These are phyloP conservation scores for Pogonognathellus flavescens DNA, from an alignment of 1,140 invertebrate species.

Conservation along the genomic window DNA sequence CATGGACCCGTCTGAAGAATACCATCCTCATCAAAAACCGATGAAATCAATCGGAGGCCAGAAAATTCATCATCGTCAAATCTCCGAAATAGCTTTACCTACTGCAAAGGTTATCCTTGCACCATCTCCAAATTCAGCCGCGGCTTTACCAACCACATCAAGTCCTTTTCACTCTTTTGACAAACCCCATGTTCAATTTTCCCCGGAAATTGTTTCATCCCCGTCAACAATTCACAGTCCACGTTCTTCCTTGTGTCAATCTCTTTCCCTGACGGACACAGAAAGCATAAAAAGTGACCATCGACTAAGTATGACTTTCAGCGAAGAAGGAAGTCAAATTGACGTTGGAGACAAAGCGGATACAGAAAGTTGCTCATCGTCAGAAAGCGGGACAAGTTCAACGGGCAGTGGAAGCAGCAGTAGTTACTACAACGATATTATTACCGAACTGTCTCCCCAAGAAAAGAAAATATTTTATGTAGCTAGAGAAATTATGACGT, in stretches of 20 bases:
- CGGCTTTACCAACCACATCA: background rate
- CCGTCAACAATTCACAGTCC: slow-evolving; percentile 18
- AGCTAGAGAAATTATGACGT: slow-evolving; percentile 79
- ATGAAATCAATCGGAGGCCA: background rate
- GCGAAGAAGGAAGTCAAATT: slow-evolving; percentile 26
- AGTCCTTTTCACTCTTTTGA: slow-evolving; percentile 5
- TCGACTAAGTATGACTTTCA: slow-evolving; percentile 35
- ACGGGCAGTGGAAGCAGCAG: slow-evolving; percentile 36
- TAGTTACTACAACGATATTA: slow-evolving; percentile 64
- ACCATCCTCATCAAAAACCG: too few relatives aligned
- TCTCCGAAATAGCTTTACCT: background rate
- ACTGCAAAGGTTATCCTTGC: background rate
- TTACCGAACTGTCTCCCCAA: slow-evolving; percentile 64
- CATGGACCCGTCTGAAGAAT: background rate
- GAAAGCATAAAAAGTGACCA: slow-evolving; percentile 39
- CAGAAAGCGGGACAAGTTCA: background rate
- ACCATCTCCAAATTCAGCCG: background rate
- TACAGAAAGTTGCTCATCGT: slow-evolving; percentile 21
- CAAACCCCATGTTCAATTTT: slow-evolving; percentile 19
- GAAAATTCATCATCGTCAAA: slow-evolving; percentile 21
- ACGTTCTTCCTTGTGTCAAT: background rate
- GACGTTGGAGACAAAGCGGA: background rate
- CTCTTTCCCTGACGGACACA: slow-evolving; percentile 4
- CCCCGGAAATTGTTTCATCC: slow-evolving; percentile 8
- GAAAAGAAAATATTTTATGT: slow-evolving; percentile 74